Base-by-base conservation (phyloP, 2,113 vertebrate genomes). In the Scatophagus argus region DNA sequence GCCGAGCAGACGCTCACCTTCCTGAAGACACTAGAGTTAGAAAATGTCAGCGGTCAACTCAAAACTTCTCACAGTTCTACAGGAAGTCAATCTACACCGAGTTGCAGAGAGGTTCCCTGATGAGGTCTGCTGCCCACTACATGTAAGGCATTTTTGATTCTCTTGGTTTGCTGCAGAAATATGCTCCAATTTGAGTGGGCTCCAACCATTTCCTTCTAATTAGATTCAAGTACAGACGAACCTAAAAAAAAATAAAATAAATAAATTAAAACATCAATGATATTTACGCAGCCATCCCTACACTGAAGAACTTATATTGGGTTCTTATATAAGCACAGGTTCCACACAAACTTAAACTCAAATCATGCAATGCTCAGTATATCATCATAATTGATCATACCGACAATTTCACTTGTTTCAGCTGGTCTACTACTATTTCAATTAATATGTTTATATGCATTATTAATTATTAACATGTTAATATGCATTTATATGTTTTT, bases 121-220 rank as follows among this genome's bases (percentile, higher is more conserved):
- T 80, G 81, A 90, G 77, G 81, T 87, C 82, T 84, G 88, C 77
- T 81, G 90, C 88, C 88, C 86, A 87, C 91, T 75, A 65, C 65
- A 59, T 29, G 65, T 79, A 92, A 92, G 91, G 92, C 92, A 77
- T 90, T 73, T 92, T 86, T 85, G 58, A 85, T 88, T 89, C 89
- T 91, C 87, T 90, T 87, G 77, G 81, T 88, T 88, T 87, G 84
- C 85, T 89, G 91, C 85, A 83, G 63, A 87, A 78, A 86, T 79
- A 73, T 73, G 72, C 86, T 93, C 89, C 83, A 87, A 90, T 84
- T 89, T 85, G 74, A 88, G 81, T 78, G 87, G 87, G 83, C 84
- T 83, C 88, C 46, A 39, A 87, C 78, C 27, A 41, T 83, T 89
- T 89, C 84, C 87, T 88, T 84, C 89, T 60, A 73, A 83, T 89